Base-by-base conservation (phyloP, 1,140 invertebrate species). In the Drosophila athabasca region DNA sequence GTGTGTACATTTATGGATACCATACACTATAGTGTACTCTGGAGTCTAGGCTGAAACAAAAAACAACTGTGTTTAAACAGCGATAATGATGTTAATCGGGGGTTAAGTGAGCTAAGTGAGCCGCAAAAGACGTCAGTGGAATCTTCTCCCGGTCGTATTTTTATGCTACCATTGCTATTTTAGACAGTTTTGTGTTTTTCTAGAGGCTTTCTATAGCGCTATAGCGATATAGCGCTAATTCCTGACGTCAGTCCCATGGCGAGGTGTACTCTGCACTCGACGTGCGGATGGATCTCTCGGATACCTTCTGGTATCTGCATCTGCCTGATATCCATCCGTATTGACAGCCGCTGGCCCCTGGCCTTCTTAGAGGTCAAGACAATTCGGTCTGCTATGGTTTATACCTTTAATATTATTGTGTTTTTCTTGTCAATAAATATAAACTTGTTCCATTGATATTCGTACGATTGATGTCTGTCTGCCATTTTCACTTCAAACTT, bases 11-110 rank as follows among this genome's bases (percentile, higher is more conserved):
- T n/a, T n/a, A n/a, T n/a, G n/a, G n/a, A 41, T 24, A 24, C 17
- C 17, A 19, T 19, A 19, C 17, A 19, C 44, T 55, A 51, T 55
- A 68, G 24, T 5, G 24, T 26, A 5, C 24, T 26, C 24, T 29
- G 29, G 6, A 7, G 29, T 68, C 35, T 68, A 15, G 52, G 19
- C 61, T 67, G 53, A 45, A 62, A 69, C 39, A 55, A 19, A 53
- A 73, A 73, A 73, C 69, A 73, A 64, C 60, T 73, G 50, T 73
- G 69, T 73, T 73, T 73, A 49, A 13, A 19, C 22, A 17, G 45
- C 31, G 46, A 72, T 73, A 73, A 73, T 57, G 41, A 57, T 45
- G 44, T 49, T 69, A 69, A 69, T 57, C 65, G 41, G 15, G 15
- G 15, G 6, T 45, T 57, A 62, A 45, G 51, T 31, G 15, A 46